Base-by-base conservation (phyloP, 2,113 vertebrate species). In the Esox niger region DNA sequence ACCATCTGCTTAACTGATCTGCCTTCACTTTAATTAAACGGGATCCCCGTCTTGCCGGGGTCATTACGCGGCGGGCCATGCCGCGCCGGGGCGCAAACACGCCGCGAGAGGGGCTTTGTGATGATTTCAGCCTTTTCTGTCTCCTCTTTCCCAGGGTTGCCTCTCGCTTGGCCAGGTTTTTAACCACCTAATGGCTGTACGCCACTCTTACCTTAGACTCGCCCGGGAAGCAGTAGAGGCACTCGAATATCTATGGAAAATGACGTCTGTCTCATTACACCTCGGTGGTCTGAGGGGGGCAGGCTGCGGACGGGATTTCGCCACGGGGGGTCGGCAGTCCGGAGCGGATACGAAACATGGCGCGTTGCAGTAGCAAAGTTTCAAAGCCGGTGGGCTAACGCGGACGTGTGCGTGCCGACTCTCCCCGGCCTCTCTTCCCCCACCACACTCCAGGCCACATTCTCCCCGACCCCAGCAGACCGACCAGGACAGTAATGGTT, bases 1-100 rank as follows among this genome's bases (percentile, higher is more conserved):
- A 88, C 87, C 88, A 91, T 92, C 89, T 90, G 88, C 90, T 90
- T 91, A 92, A 91, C 90, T 92, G 90, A 92, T 92, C 90, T 91
- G 69, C 85, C 84, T 89, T 88, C 88, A 88, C 85, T 92, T 92
- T 91, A 92, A 92, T 92, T 92, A 92, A 92, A 91, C 90, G 87
- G 85, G 89, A 91, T 90, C 91, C 89, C 88, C 85, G 79, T 89
- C 88, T 91, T 88, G 86, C 90, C 83, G 87, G 89, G 90, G 90
- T 91, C 90, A 89, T 90, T 90, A 90, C 85, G 72, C 86, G 47
- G 47, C 47, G 47, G n/a, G 47, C 43, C 4, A 15, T 2, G 43
- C 47, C 15, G 5, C 47, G 17, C 38, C 5, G 38, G 17, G 13
- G 76, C 38, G 3, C 11, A 43, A 85, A 79, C 80, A 87, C 77